Conservation (phyloP, 2,888 invertebrate species). For the Xylocampa areola region DNA sequence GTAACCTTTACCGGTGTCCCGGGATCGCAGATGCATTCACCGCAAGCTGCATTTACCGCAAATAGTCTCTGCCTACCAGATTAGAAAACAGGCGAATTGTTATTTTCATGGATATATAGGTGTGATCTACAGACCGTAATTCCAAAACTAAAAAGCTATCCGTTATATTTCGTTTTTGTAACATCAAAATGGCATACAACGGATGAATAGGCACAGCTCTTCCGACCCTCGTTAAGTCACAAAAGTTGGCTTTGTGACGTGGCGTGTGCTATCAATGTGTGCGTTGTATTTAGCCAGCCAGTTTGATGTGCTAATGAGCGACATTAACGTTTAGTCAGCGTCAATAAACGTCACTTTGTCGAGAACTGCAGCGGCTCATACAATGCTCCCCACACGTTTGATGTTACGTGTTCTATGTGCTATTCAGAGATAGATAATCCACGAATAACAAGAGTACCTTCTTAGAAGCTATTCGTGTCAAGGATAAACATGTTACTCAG, state of each 20-base stretch:
- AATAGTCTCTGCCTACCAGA: too few species aligned
- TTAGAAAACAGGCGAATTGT: too few species aligned
- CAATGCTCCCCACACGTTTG: conserved; percentile 22
- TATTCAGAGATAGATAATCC: conserved; percentile 10
- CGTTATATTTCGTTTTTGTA: too few species aligned
- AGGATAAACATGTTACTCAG: neutral
- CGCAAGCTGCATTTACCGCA: too few species aligned
- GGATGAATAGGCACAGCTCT: conserved; percentile 25
- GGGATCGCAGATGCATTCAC: too few species aligned
- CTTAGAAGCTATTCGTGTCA: neutral
- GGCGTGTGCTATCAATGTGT: conserved; percentile 39
- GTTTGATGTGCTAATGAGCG: conserved; percentile 72
- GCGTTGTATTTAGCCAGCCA: conserved; percentile 41
- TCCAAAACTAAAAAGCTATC: too few species aligned
- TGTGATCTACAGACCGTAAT: too few species aligned
- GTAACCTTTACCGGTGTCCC: too few species aligned
- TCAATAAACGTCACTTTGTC: conserved; percentile 63
- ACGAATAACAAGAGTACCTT: neutral
- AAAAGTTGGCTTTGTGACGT: conserved; percentile 46
- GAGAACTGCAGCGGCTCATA: conserved; percentile 15
- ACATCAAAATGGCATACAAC: conserved; percentile 4
- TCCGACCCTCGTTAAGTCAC: conserved; percentile 41
- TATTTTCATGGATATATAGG: too few species aligned
- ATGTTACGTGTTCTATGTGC: conserved; percentile 6
- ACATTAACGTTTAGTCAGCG: conserved; percentile 60